These are phyloP conservation scores for Tragelaphus eurycerus DNA, from an alignment of 2,797 vertebrate genomes.

Conservation along the genomic window DNA sequence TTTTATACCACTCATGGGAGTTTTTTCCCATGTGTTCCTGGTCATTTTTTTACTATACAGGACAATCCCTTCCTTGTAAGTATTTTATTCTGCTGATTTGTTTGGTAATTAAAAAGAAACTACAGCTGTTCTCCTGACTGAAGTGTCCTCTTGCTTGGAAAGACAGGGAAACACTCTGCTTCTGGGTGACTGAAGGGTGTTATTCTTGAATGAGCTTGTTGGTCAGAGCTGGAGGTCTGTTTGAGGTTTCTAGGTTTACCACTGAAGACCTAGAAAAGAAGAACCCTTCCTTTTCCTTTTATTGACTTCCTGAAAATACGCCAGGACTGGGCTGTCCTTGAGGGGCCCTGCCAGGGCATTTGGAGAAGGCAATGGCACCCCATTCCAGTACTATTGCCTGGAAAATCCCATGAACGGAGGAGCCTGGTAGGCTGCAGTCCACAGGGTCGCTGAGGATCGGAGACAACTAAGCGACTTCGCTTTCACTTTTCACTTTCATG, in stretches of 20 bases:
- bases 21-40: background rate
- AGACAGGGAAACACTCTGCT: background rate
- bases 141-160: background rate
- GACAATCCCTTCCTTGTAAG: background rate
- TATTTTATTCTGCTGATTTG: background rate
- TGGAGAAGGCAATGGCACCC: no score
- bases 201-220: background rate
- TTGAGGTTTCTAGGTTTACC: background rate
- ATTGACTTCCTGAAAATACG: background rate
- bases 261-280: background rate
- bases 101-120: background rate
- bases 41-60: background rate
- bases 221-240: background rate
- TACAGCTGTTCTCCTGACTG: background rate
- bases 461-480: no score
- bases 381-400: no score
- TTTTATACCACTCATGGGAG: background rate
- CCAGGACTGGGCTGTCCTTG: background rate
- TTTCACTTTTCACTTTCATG: no score
- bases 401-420: no score
- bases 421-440: no score
- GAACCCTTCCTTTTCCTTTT: background rate
- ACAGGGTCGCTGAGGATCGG: rapidly evolving
- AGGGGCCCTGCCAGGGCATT: rapidly evolving
- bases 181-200: background rate